Evolutionary conservation across 1,140 invertebrate species (phyloP).

Genomic region (Holcopasites calliopsidis): DNA sequence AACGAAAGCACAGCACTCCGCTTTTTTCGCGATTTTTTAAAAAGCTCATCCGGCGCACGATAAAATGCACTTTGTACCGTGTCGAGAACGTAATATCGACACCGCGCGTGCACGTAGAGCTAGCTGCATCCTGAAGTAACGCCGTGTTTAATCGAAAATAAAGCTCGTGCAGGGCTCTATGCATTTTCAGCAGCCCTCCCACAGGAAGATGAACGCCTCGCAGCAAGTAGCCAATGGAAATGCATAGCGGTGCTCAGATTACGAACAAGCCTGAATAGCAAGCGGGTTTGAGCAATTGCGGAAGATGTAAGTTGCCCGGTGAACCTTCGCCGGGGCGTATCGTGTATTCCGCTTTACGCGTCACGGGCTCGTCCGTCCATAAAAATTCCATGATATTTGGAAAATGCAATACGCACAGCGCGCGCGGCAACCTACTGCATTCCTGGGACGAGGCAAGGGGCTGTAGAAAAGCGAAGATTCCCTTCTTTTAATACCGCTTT

Average conservation of each 20-base stretch:
- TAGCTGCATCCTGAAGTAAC: neutral
- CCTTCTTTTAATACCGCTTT: too few relatives aligned
- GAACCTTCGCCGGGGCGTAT: neutral
- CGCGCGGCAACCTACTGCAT: too few relatives aligned
- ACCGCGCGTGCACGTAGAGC: neutral
- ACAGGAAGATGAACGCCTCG: neutral
- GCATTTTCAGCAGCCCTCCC: conserved; percentile 38
- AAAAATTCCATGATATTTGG: conserved; percentile 10
- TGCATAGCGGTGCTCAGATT: conserved; percentile 66
- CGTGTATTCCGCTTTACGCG: conserved; percentile 2
- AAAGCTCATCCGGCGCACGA: neutral
- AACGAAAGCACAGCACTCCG: too few relatives aligned
- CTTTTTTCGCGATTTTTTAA: neutral
- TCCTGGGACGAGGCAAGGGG: too few relatives aligned
- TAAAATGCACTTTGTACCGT: neutral
- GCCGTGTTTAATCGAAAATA: conserved; percentile 52
- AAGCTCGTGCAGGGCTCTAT: conserved; percentile 13
- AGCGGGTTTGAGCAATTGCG: conserved; percentile 15
- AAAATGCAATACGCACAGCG: too few relatives aligned
- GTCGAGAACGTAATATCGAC: neutral
- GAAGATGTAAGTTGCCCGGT: neutral
- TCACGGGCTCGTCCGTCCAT: neutral
- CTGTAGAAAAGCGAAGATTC: too few relatives aligned
- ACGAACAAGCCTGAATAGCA: conserved; percentile 53
- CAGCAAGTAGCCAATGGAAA: conserved; percentile 73